Conservation (phyloP, 1,140 invertebrate species). For the Solenopsis fugax region DNA sequence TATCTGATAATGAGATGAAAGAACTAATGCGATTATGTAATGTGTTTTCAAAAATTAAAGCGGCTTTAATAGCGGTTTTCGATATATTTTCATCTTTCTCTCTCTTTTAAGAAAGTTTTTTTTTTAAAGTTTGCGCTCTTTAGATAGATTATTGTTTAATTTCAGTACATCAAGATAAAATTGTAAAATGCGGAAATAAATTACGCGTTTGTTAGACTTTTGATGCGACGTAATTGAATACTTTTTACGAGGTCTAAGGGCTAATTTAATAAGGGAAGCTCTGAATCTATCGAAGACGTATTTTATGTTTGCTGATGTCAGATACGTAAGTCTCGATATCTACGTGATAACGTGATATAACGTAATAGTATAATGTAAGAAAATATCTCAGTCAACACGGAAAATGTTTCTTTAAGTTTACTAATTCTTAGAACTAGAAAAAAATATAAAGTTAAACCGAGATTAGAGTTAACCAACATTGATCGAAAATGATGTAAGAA, state of each 20-base stretch:
- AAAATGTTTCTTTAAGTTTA: neutral
- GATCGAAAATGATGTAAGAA: neutral
- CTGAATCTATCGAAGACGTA: slow-evolving; percentile 3
- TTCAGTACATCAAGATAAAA: neutral
- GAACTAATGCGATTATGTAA: neutral
- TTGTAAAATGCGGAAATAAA: neutral
- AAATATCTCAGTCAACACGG: neutral
- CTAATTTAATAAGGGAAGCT: slow-evolving; percentile 47
- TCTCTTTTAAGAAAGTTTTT: neutral
- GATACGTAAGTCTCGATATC: neutral
- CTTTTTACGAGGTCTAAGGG: slow-evolving; percentile 14
- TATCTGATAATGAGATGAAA: neutral
- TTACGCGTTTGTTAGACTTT: neutral
- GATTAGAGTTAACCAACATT: too few species aligned
- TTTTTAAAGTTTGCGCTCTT: neutral
- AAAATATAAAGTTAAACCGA: too few species aligned
- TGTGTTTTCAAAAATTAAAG: neutral
- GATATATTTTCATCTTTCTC: neutral
- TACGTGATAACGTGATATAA: slow-evolving; percentile 4
- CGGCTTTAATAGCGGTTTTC: too few species aligned
- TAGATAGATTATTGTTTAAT: neutral
- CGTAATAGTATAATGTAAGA: neutral
- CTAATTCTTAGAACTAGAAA: too few species aligned
- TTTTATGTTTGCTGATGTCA: slow-evolving; percentile 12
- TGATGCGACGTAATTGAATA: slow-evolving; percentile 1